Conservation (phyloP, 2,797 vertebrate species). For the Sus cebifrons region DNA sequence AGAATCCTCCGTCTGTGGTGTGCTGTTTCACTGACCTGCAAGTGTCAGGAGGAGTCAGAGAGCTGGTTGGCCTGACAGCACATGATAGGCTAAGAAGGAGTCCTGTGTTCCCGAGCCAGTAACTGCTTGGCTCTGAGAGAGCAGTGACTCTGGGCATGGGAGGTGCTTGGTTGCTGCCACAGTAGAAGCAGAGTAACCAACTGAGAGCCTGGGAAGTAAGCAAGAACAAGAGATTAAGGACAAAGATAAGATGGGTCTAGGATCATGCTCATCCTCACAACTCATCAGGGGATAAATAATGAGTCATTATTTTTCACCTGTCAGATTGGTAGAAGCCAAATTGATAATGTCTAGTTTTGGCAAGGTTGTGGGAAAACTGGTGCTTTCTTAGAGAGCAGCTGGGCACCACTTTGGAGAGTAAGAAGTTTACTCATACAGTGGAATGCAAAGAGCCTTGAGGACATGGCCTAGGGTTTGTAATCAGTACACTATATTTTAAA, state of each 20-base stretch:
- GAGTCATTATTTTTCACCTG: background rate
- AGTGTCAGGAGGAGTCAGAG: background rate
- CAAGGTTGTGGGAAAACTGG: background rate
- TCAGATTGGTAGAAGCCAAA: background rate
- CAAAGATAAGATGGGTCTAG: background rate
- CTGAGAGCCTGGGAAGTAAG: background rate
- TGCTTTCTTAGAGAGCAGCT: background rate
- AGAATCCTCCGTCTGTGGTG: background rate
- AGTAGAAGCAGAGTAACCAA: background rate
- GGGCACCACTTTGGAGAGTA: background rate
- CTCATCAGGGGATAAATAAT: background rate
- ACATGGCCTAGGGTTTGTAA: background rate
- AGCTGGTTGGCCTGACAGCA: background rate
- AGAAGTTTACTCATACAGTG: background rate
- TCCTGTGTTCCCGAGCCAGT: background rate
- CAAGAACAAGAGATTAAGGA: background rate
- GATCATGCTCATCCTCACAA: background rate
- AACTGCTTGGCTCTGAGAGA: background rate
- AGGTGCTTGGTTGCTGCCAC: background rate
- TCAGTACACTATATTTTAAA: background rate
- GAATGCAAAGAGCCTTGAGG: background rate
- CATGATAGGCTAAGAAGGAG: background rate
- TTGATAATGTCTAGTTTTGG: background rate
- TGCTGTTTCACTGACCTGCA: background rate
- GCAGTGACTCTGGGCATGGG: background rate